Percentiles rank a stretch among this genome's conserved stretches.
Conservation (phyloP, 2,888 invertebrate species). For the Pterostichus madidus region DNA sequence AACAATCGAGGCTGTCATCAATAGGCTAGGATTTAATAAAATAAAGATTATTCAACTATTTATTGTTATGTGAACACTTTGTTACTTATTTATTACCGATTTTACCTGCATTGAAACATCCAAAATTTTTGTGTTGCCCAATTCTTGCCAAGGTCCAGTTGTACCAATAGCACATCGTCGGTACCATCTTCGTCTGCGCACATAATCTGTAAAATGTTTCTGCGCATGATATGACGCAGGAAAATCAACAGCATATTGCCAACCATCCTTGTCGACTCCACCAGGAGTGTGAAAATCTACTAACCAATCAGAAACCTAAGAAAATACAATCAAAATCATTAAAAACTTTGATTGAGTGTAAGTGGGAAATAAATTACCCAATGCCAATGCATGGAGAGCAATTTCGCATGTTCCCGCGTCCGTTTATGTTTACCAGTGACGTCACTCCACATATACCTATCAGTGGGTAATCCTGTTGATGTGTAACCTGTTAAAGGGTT, state of each 20-base stretch:
- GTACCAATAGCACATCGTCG: constrained; percentile 90
- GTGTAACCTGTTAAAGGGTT: constrained; percentile 95
- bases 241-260: constrained; percentile 97
- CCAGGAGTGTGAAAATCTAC: constrained; percentile 94
- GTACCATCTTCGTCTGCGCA: constrained; percentile 90
- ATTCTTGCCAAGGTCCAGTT: constrained; percentile 92
- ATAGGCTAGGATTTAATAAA: constrained; percentile 74
- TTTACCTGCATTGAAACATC: constrained; percentile 87
- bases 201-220: constrained; percentile 93
- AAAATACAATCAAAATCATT: neutral
- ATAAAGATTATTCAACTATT: neutral
- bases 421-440: constrained; percentile 90
- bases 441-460: constrained; percentile 95
- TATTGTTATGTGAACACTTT: neutral
- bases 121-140: constrained; percentile 91
- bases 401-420: constrained; percentile 91
- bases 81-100: too few relatives aligned
- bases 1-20: constrained; percentile 76
- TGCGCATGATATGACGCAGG: constrained; percentile 91
- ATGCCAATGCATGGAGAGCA: constrained; percentile 92
- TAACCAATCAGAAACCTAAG: constrained; percentile 91
- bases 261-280: constrained; percentile 94
- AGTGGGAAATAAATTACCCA: constrained; percentile 81
- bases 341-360: neutral
- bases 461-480: constrained; percentile 90